These are phyloP conservation scores for Prionailurus bengalensis DNA, from an alignment of 2,113 vertebrate species.

Conservation along the genomic window DNA sequence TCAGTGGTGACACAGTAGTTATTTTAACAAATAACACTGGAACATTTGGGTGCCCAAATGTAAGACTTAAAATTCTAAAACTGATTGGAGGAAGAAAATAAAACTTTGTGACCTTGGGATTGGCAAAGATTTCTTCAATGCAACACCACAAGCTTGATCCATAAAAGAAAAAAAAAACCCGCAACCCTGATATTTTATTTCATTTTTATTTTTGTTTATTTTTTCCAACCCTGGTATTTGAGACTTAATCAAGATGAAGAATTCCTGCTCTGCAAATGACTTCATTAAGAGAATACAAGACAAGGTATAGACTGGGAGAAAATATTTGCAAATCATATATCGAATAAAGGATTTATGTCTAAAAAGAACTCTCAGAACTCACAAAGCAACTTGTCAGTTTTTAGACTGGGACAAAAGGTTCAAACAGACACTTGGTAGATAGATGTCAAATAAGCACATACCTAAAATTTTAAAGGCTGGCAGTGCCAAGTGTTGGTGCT, in stretches of 20 bases:
- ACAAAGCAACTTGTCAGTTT: not conserved
- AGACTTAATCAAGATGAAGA: not conserved
- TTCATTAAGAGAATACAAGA: not conserved
- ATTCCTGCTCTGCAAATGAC: not conserved
- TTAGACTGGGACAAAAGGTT: not conserved
- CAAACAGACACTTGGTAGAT: not conserved
- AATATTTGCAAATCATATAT: not conserved
- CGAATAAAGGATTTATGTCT: not conserved
- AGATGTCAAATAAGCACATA: not conserved
- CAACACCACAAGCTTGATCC: not conserved
- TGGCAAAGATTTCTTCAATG: not conserved
- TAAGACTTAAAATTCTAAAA: conserved; percentile 3
- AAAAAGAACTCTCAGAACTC: not conserved
- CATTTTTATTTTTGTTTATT: no score
- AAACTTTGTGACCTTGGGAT: not conserved
- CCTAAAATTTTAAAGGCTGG: not conserved
- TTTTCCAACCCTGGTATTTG: not conserved
- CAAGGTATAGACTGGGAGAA: not conserved
- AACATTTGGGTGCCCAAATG: not conserved
- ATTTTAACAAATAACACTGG: not conserved
- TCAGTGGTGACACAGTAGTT: not conserved
- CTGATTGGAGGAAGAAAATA: not conserved
- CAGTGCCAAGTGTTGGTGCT: not conserved
- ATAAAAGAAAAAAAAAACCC: not conserved
- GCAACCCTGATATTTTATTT: not conserved